These are phyloP conservation scores for Parazoanthus swiftii DNA, from an alignment of 92 coral and sea anemone genomes.

Conservation along the genomic window DNA sequence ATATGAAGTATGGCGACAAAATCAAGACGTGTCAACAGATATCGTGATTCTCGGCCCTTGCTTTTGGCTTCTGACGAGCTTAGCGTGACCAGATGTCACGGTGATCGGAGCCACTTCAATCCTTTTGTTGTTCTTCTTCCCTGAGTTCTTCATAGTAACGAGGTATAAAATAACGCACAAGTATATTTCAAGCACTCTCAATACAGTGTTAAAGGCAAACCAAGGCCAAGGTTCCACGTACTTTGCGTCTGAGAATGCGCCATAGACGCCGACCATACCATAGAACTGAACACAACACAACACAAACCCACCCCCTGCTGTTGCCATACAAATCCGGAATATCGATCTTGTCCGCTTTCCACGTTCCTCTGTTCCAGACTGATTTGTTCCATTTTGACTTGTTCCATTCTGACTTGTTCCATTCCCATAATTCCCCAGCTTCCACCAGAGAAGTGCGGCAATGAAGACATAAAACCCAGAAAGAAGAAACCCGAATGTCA, in stretches of 20 bases:
- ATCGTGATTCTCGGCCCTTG: neutral
- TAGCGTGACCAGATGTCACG: conserved; percentile 25
- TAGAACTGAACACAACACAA: conserved; percentile 63
- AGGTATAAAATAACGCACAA: conserved; percentile 57
- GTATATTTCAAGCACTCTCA: conserved; percentile 65
- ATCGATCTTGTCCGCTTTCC: conserved; percentile 57
- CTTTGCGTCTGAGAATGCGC: conserved; percentile 51
- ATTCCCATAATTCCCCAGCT: conserved; percentile 28
- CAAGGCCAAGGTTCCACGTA: conserved; percentile 77
- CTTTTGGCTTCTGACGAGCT: neutral
- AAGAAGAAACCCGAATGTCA: conserved; percentile 50
- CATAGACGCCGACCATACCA: conserved; percentile 70
- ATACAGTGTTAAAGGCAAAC: conserved; percentile 62
- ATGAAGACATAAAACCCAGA: conserved; percentile 59
- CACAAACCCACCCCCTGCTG: conserved; percentile 58
- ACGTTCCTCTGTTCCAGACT: conserved; percentile 26
- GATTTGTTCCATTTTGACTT: neutral
- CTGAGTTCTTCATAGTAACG: conserved; percentile 36
- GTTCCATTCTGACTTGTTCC: neutral
- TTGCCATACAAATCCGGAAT: conserved; percentile 64
- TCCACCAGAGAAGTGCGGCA: conserved; percentile 64
- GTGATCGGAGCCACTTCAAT: conserved; percentile 55
- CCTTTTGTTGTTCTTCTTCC: neutral
- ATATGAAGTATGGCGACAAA: neutral
- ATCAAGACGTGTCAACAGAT: conserved; percentile 2